These are phyloP conservation scores for Leucoptera coffeella DNA, from an alignment of 2,888 invertebrate genomes.

Conservation along the genomic window DNA sequence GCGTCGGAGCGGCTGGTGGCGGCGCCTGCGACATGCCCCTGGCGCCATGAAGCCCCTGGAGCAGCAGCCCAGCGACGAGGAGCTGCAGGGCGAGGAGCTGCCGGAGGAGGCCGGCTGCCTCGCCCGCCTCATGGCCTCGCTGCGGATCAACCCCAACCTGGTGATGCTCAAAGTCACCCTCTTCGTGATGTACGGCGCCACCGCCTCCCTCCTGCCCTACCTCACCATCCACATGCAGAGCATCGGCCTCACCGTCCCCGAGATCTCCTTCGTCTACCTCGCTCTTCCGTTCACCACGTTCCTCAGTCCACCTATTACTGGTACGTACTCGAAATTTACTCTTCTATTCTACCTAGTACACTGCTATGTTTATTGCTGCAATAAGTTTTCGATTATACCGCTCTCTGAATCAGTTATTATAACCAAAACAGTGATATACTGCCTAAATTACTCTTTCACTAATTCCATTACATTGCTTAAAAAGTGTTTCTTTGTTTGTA, in stretches of 20 bases:
- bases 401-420: too few relatives aligned
- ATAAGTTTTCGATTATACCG: too few relatives aligned
- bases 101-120: constrained; percentile 30
- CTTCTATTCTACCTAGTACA: too few relatives aligned
- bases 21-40: too few relatives aligned
- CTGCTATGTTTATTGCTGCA: too few relatives aligned
- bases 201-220: constrained; percentile 79
- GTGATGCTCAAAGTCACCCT: constrained; percentile 76
- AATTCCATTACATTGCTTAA: too few relatives aligned
- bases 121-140: constrained; percentile 34
- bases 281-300: constrained; percentile 83
- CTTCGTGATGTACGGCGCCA: constrained; percentile 80
- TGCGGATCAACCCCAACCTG: constrained; percentile 68
- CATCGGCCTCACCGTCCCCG: constrained; percentile 78
- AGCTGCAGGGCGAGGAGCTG: constrained; percentile 19
- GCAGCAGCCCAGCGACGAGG: constrained; percentile 41
- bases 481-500: constrained; percentile 26
- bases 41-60: constrained; percentile 35
- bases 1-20: too few relatives aligned
- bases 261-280: constrained; percentile 82
- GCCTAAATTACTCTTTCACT: too few relatives aligned
- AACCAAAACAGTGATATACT: too few relatives aligned
- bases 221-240: constrained; percentile 88
- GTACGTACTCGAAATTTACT: too few relatives aligned
- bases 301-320: constrained; percentile 76